phyloP scores from a whole-genome alignment of 2,113 vertebrate genomes.

The Ciconia boyciana region DNA sequence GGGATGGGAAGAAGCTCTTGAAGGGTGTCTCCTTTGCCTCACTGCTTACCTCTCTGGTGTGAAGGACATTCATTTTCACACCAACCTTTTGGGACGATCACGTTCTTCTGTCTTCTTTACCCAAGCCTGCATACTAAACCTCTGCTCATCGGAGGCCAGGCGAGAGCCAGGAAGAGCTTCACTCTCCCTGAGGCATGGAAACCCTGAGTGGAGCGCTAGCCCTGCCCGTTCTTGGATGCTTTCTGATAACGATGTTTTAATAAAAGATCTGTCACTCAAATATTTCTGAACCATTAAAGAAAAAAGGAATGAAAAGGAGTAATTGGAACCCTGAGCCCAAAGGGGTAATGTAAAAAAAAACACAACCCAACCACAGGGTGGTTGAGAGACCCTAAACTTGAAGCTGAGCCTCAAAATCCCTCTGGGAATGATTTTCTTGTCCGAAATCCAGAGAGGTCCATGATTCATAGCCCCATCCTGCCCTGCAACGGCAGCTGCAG shows the following conservation, averaged over 20 bases:
- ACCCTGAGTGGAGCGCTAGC: constrained; percentile 15
- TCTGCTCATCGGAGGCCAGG: neutral
- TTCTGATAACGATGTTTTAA: constrained; percentile 50
- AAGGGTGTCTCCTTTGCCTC: neutral
- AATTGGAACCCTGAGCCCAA: constrained; percentile 24
- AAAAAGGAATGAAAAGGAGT: neutral
- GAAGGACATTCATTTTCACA: neutral
- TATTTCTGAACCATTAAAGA: constrained; percentile 8
- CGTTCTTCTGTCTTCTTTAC: neutral
- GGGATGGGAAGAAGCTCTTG: neutral
- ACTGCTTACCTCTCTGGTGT: neutral
- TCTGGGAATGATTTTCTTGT: constrained; percentile 21
- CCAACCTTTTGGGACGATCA: neutral
- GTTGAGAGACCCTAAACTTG: neutral
- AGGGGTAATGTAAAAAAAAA: neutral
- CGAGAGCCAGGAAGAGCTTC: neutral
- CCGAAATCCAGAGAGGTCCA: neutral
- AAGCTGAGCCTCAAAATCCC: neutral
- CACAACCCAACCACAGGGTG: neutral
- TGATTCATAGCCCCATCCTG: neutral
- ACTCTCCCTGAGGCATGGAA: constrained; percentile 61
- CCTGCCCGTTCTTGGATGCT: neutral
- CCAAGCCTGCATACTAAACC: neutral
- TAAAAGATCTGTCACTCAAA: constrained; percentile 63
- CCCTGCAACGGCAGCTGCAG: neutral